Conservation (phyloP, 2,113 vertebrate genomes). For the Melanotaenia duboulayi region DNA sequence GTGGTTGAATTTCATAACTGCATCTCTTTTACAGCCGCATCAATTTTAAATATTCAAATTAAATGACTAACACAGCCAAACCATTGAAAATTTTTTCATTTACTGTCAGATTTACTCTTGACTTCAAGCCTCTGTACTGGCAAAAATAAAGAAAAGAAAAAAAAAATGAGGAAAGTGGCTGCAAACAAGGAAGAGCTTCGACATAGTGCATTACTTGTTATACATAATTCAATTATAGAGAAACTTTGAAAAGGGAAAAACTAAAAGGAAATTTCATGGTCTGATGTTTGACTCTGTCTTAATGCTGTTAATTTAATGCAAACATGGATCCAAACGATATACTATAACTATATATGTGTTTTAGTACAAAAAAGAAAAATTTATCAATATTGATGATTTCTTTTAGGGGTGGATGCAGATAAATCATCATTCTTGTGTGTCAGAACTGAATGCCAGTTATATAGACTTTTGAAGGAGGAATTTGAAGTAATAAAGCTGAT, state of each 20-base stretch:
- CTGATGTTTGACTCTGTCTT: neutral
- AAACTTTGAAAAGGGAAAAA: neutral
- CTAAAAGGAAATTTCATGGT: slow-evolving; percentile 7
- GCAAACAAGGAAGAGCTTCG: neutral
- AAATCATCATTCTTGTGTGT: slow-evolving; percentile 10
- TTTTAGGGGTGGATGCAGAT: neutral
- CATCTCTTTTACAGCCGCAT: slow-evolving; percentile 37
- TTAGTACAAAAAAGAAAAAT: neutral
- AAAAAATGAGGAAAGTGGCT: neutral
- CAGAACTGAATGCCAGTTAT: slow-evolving; percentile 15
- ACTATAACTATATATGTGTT: neutral
- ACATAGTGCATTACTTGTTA: neutral
- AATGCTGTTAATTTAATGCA: neutral
- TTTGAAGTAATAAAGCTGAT: slow-evolving; percentile 72
- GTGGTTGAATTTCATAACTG: slow-evolving; percentile 72
- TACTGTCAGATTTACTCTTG: neutral
- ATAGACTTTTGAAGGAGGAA: slow-evolving; percentile 53
- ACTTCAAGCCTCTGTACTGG: neutral
- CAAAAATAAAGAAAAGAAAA: too few species aligned
- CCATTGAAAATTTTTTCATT: neutral
- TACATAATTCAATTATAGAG: neutral
- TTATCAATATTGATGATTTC: neutral
- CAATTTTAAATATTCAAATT: slow-evolving; percentile 2
- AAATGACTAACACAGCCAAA: neutral
- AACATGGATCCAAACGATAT: too few species aligned